Evolutionary conservation across 2,113 vertebrate species (phyloP).

Genomic region (Tamias sibiricus): DNA sequence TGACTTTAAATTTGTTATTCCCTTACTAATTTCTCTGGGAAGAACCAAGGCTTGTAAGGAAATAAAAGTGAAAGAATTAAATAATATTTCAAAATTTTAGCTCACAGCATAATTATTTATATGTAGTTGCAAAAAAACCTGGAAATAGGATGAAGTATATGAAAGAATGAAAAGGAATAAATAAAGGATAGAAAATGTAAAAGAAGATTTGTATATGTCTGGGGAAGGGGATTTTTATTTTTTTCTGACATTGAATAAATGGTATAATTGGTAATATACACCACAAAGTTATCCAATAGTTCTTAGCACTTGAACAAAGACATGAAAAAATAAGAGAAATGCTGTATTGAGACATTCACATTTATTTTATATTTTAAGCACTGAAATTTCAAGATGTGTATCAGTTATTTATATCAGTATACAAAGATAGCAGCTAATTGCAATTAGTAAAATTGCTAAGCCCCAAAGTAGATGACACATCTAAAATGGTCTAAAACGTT

Average conservation of each 20-base stretch:
- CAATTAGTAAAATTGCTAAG: background rate
- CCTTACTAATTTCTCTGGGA: background rate
- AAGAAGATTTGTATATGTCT: background rate
- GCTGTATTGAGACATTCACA: background rate
- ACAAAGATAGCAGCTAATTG: slow-evolving; percentile 25
- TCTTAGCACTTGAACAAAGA: background rate
- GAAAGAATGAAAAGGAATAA: background rate
- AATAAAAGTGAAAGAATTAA: background rate
- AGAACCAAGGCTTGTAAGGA: background rate
- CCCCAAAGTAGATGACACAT: background rate
- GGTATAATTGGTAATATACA: background rate
- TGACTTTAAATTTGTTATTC: background rate
- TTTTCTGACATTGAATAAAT: background rate
- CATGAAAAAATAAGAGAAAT: background rate
- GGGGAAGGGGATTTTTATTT: background rate
- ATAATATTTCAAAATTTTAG: slow-evolving; percentile 35
- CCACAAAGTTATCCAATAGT: background rate
- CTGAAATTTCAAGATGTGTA: background rate
- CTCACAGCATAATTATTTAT: background rate
- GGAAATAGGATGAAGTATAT: background rate
- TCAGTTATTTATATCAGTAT: background rate
- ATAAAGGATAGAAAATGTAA: background rate
- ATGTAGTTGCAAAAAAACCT: background rate
- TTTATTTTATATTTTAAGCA: slow-evolving; percentile 4
- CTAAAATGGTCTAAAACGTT: slow-evolving; percentile 22